A percentile compares a stretch with the other conserved stretches of the same genome.
phyloP scores from a whole-genome alignment of 1,140 invertebrate species.

The Theocolax elegans region DNA sequence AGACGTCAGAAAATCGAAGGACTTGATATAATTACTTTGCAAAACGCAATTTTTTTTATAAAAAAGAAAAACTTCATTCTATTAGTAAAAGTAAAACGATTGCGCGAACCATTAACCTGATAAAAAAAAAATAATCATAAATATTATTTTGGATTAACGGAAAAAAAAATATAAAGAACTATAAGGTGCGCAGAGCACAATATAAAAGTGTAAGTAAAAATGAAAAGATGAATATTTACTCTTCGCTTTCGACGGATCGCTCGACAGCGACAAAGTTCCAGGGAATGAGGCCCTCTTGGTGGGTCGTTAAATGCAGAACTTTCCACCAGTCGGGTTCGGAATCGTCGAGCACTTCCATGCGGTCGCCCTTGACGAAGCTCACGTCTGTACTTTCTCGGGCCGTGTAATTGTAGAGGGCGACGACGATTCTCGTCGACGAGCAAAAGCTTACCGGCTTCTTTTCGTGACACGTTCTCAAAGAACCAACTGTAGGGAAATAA shows the following conservation, averaged over 20 bases:
- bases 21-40: too few relatives aligned
- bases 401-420: conserved; percentile 91
- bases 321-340: conserved; percentile 94
- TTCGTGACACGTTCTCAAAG: conserved; percentile 94
- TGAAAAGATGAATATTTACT: too few relatives aligned
- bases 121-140: too few relatives aligned
- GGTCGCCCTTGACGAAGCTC: conserved; percentile 91
- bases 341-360: conserved; percentile 89
- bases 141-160: too few relatives aligned
- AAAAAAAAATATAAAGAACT: too few relatives aligned
- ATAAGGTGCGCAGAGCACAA: too few relatives aligned
- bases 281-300: conserved; percentile 89
- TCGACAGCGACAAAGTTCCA: conserved; percentile 94
- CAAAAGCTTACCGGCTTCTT: conserved; percentile 95
- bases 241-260: conserved; percentile 93
- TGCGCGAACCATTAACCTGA: too few relatives aligned
- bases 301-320: conserved; percentile 85
- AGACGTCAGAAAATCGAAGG: too few relatives aligned
- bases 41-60: too few relatives aligned
- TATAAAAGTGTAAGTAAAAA: too few relatives aligned
- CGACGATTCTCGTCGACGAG: conserved; percentile 86
- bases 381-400: conserved; percentile 90
- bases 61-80: too few relatives aligned
- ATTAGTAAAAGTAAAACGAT: too few relatives aligned
- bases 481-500: conserved; percentile 95